These are phyloP conservation scores for Melanerpes formicivorus DNA, from an alignment of 2,113 vertebrate species.

Conservation along the genomic window DNA sequence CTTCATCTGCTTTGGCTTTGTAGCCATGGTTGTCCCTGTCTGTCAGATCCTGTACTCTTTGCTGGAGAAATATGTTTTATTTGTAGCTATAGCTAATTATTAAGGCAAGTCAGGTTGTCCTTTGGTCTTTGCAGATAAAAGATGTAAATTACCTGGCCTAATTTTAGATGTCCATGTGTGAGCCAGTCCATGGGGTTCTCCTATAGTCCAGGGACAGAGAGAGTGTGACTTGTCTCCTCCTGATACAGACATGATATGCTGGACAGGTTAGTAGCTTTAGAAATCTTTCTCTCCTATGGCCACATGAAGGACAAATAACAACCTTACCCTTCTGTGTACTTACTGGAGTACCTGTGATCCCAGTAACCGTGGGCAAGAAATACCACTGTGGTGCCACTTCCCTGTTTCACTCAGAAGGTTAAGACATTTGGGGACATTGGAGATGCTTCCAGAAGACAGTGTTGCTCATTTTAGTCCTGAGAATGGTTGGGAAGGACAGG, in stretches of 20 bases:
- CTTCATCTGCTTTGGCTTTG: not conserved
- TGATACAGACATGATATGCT: not conserved
- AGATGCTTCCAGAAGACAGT: not conserved
- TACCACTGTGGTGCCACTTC: rapidly evolving
- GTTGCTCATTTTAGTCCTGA: not conserved
- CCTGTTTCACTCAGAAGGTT: not conserved
- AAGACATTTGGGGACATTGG: not conserved
- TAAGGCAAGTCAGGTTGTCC: not conserved
- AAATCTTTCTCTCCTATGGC: not conserved
- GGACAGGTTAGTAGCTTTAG: not conserved
- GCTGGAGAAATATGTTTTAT: rapidly evolving
- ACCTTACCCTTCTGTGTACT: not conserved
- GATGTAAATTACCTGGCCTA: not conserved
- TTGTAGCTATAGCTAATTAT: rapidly evolving
- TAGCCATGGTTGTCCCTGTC: not conserved
- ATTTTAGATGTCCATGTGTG: not conserved
- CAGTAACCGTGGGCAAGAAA: not conserved
- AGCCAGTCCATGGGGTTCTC: not conserved
- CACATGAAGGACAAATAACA: not conserved
- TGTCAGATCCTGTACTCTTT: not conserved
- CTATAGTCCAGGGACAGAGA: not conserved
- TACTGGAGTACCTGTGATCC: not conserved
- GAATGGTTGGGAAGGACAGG: not conserved
- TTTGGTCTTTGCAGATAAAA: not conserved
- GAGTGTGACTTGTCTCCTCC: not conserved